Percentiles rank a stretch among this genome's conserved stretches.
Evolutionary conservation across 2,888 invertebrate species (phyloP).

Genomic region (Plebejus argus): DNA sequence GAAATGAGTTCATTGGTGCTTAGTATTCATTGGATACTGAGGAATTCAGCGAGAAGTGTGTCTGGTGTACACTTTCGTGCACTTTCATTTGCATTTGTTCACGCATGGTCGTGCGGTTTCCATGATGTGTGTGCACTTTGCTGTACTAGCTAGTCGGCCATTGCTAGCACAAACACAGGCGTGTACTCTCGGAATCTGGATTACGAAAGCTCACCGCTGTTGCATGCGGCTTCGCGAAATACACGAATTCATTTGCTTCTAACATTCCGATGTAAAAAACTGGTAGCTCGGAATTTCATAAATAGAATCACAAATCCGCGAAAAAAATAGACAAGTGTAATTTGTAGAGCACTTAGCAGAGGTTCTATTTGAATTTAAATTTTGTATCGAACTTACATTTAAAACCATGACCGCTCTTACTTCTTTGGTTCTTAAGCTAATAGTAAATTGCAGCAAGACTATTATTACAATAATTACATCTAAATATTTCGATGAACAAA

Average conservation of each 20-base stretch:
- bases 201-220: conserved; percentile 64
- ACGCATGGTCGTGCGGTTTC: conserved; percentile 34
- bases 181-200: conserved; percentile 49
- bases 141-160: conserved; percentile 32
- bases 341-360: background rate
- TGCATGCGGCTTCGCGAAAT: conserved; percentile 53
- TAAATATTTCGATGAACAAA: background rate
- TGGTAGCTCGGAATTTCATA: background rate
- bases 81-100: conserved; percentile 34
- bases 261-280: conserved; percentile 23
- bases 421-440: background rate
- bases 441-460: background rate
- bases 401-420: background rate
- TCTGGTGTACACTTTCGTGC: conserved; percentile 32
- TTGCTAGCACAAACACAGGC: conserved; percentile 43
- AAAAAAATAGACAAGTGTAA: conserved; percentile 1
- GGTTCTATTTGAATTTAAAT: background rate
- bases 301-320: conserved; percentile 9
- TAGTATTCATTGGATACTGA: background rate
- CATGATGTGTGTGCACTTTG: conserved; percentile 35
- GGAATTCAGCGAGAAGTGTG: conserved; percentile 25
- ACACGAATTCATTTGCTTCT: conserved; percentile 25
- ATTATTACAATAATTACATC: background rate
- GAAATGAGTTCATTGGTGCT: conserved; percentile 12
- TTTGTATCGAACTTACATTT: background rate